phyloP scores from a whole-genome alignment of 2,113 vertebrate species.

The Peromyscus californicus region DNA sequence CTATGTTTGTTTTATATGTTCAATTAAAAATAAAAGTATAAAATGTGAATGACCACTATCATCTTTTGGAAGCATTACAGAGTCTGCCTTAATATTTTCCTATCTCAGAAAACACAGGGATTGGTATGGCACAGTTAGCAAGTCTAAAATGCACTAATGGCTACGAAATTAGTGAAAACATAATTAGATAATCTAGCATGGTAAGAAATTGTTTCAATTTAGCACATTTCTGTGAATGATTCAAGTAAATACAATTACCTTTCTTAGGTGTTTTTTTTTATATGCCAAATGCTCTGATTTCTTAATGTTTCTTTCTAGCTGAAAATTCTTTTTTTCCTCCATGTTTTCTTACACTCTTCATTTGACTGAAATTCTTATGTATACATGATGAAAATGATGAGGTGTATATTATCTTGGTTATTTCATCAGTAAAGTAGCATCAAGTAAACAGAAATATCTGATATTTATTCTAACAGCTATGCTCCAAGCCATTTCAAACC shows the following conservation, averaged over 20 bases:
- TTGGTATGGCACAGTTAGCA: background rate
- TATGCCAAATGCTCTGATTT: background rate
- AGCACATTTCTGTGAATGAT: background rate
- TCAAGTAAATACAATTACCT: background rate
- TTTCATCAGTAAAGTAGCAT: background rate
- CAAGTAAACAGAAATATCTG: background rate
- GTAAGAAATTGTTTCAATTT: background rate
- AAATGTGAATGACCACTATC: background rate
- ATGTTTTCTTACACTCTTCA: background rate
- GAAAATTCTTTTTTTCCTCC: background rate
- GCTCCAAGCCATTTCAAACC: background rate
- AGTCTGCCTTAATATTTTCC: background rate
- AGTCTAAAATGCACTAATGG: background rate
- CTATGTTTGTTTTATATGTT: background rate
- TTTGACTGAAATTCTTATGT: background rate
- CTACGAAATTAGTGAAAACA: background rate
- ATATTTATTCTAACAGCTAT: background rate
- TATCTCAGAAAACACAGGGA: background rate
- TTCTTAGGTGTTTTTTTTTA: background rate
- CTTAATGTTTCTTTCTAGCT: background rate
- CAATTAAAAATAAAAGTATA: background rate
- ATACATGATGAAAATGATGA: background rate
- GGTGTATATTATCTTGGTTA: background rate
- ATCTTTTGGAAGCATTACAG: background rate
- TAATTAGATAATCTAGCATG: background rate